Percentiles rank a stretch among this genome's conserved stretches.
Conservation (phyloP, 2,888 invertebrate genomes). For the Latrodectus hesperus region DNA sequence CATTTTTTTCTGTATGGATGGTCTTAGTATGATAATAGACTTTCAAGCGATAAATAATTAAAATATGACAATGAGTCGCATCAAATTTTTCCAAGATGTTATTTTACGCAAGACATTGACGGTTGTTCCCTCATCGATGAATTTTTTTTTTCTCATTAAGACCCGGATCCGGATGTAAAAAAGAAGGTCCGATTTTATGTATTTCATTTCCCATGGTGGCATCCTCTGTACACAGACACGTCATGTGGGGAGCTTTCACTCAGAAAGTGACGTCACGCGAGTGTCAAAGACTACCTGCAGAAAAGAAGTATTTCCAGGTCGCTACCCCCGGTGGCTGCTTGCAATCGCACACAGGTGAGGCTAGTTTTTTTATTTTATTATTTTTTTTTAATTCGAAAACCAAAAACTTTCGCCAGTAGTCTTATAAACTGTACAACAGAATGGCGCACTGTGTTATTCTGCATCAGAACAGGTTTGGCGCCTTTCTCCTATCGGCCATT, state of each 20-base stretch:
- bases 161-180: no score
- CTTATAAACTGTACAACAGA: background rate
- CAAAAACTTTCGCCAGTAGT: constrained; percentile 4
- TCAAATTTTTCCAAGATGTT: no score
- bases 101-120: no score
- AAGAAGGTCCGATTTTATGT: no score
- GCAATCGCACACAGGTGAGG: no score
- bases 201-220: no score
- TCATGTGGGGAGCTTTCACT: constrained; percentile 2
- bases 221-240: background rate
- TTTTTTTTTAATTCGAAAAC: background rate
- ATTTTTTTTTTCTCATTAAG: no score
- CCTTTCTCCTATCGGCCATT: background rate
- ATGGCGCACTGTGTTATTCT: background rate
- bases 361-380: background rate
- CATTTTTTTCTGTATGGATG: no score
- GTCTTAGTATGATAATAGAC: no score
- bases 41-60: no score
- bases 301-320: constrained; percentile 5
- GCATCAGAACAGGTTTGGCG: background rate
- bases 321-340: background rate
- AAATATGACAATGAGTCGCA: no score
- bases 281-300: constrained; percentile 2
- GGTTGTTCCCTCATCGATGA: no score
- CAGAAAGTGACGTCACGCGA: background rate